A percentile compares a stretch with the other conserved stretches of the same genome.
Evolutionary conservation across 35 echinoderm and acorn worm species (phyloP).

Genomic region (Holothuria glaberrima): DNA sequence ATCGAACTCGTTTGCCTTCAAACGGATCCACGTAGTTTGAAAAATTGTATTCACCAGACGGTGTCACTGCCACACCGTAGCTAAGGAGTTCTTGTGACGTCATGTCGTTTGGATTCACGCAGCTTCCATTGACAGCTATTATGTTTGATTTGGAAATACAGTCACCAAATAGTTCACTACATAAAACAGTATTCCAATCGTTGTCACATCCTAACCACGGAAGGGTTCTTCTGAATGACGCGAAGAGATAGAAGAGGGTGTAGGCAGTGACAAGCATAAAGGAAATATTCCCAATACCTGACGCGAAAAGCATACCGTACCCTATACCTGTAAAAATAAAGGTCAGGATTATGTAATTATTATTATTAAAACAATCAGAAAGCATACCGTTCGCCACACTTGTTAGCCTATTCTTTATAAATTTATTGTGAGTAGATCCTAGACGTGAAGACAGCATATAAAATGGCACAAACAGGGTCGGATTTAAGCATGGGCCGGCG

Average conservation of each 20-base stretch:
- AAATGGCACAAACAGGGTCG: too few species aligned
- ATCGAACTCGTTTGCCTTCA: slow-evolving; percentile 25
- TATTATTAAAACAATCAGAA: too few species aligned
- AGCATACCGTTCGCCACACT: too few species aligned
- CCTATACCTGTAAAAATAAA: slow-evolving; percentile 63
- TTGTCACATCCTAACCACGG: slow-evolving; percentile 67
- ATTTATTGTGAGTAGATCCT: too few species aligned
- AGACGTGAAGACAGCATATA: too few species aligned
- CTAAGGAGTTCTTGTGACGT: not conserved
- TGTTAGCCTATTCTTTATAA: too few species aligned
- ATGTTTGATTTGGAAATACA: slow-evolving; percentile 16
- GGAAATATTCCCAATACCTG: slow-evolving; percentile 19
- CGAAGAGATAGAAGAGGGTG: slow-evolving; percentile 75
- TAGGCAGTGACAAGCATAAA: slow-evolving; percentile 73
- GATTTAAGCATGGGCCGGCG: too few species aligned
- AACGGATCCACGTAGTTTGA: slow-evolving; percentile 54
- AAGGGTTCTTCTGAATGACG: slow-evolving; percentile 64
- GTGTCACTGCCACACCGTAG: slow-evolving; percentile 50
- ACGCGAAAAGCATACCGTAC: slow-evolving; percentile 66
- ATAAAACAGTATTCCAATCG: slow-evolving; percentile 66
- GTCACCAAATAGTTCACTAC: slow-evolving; percentile 49
- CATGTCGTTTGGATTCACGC: slow-evolving; percentile 30
- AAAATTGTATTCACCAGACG: not conserved
- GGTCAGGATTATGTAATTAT: not conserved
- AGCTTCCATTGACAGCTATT: slow-evolving; percentile 59